Percentiles rank a stretch among this genome's conserved stretches.
Conservation (phyloP, 2,888 invertebrate species). For the Stenchaetothrips biformis region DNA sequence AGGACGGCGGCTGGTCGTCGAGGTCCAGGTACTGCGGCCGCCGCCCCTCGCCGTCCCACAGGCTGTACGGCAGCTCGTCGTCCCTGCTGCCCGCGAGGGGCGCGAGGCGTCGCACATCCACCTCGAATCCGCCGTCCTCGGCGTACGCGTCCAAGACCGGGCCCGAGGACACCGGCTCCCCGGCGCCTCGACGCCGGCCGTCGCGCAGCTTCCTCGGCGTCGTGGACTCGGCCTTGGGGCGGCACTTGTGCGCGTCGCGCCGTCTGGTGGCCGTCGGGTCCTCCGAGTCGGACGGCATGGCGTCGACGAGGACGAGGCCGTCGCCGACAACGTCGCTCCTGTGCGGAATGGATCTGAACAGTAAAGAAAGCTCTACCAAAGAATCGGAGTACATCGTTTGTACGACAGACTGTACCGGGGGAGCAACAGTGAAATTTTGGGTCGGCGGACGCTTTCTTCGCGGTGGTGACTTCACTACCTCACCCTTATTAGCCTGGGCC, state of each 20-base stretch:
- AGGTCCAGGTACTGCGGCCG: not conserved
- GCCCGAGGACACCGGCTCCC: too few relatives aligned
- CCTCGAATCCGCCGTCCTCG: not conserved
- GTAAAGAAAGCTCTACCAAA: too few relatives aligned
- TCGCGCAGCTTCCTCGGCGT: too few relatives aligned
- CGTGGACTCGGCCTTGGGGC: too few relatives aligned
- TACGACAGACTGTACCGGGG: too few relatives aligned
- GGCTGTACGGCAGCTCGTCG: not conserved
- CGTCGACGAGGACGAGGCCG: not conserved
- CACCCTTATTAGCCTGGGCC: too few relatives aligned
- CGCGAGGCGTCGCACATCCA: not conserved
- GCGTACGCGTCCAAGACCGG: too few relatives aligned
- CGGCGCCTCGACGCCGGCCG: not conserved
- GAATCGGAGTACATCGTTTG: too few relatives aligned
- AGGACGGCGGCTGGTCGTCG: not conserved
- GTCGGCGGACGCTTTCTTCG: too few relatives aligned
- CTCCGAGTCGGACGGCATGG: not conserved
- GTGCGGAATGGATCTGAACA: not conserved
- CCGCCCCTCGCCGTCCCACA: not conserved
- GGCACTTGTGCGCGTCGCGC: not conserved
- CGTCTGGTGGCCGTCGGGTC: not conserved
- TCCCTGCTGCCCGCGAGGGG: not conserved
- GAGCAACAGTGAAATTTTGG: too few relatives aligned
- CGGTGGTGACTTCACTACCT: too few relatives aligned
- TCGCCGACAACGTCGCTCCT: not conserved